These are phyloP conservation scores for Adelges cooleyi DNA, from an alignment of 1,140 invertebrate genomes.

Conservation along the genomic window DNA sequence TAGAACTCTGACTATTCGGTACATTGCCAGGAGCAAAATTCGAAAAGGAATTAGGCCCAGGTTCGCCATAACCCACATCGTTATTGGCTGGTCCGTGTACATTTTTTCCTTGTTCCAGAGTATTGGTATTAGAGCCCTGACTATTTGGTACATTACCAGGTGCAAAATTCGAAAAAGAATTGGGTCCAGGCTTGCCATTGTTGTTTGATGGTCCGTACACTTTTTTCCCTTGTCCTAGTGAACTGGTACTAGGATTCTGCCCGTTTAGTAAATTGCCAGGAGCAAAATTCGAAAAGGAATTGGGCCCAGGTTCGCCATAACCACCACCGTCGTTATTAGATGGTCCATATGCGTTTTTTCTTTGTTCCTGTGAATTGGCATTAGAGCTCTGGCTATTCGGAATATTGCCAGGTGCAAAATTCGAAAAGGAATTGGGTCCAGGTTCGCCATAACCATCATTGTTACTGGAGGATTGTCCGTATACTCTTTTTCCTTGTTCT, in stretches of 20 bases:
- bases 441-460: not conserved
- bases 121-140: not conserved
- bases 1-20: too few species aligned
- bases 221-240: not conserved
- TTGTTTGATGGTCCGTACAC: too few species aligned
- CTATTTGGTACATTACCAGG: not conserved
- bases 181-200: not conserved
- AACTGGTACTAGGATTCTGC: not conserved
- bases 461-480: not conserved
- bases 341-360: not conserved
- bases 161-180: not conserved
- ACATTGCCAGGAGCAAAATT: constrained; percentile 5
- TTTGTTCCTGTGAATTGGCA: too few species aligned
- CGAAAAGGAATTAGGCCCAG: not conserved
- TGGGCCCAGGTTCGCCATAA: not conserved
- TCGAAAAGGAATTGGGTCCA: not conserved
- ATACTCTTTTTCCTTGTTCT: not conserved
- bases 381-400: too few species aligned
- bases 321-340: not conserved
- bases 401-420: constrained; percentile 1
- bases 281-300: not conserved
- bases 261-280: not conserved
- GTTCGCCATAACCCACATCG: not conserved
- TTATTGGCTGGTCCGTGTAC: too few species aligned
- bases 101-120: not conserved